Evolutionary conservation across 2,113 vertebrate species (phyloP).

Genomic region (Urocitellus parryii): DNA sequence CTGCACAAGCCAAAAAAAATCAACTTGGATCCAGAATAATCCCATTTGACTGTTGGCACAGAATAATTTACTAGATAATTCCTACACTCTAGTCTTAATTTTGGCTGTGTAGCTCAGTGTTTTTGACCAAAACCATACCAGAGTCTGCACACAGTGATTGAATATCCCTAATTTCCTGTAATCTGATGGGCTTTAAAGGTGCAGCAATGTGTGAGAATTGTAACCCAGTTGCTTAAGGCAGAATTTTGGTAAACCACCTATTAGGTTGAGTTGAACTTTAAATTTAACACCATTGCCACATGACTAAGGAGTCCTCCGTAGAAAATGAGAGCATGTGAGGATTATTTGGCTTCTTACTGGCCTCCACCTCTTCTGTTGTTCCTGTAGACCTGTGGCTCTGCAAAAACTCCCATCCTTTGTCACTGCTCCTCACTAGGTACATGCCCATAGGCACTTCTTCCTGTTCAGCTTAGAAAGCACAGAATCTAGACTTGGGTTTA

Average conservation of each 20-base stretch:
- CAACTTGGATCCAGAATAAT: slow-evolving; percentile 47
- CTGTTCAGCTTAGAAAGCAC: not conserved
- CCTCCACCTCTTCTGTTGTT: not conserved
- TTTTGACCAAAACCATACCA: slow-evolving; percentile 63
- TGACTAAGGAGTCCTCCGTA: not conserved
- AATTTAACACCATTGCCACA: not conserved
- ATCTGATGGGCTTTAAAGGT: not conserved
- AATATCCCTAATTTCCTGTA: slow-evolving; percentile 22
- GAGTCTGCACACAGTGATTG: not conserved
- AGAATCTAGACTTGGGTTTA: not conserved
- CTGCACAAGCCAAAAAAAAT: slow-evolving; percentile 9
- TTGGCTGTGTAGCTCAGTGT: slow-evolving; percentile 14
- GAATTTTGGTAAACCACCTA: not conserved
- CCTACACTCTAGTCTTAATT: slow-evolving; percentile 37
- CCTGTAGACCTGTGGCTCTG: not conserved
- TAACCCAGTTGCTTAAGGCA: not conserved
- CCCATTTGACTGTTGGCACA: slow-evolving; percentile 59
- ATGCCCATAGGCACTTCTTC: not conserved
- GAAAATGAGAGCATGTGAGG: not conserved
- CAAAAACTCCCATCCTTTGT: not conserved
- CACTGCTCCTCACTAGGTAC: not conserved
- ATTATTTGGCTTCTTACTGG: not conserved
- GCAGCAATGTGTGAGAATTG: not conserved
- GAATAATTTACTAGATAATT: slow-evolving; percentile 68
- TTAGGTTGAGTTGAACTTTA: not conserved